Conservation (phyloP, 2,113 vertebrate genomes). For the Chlamydotis undulata region DNA sequence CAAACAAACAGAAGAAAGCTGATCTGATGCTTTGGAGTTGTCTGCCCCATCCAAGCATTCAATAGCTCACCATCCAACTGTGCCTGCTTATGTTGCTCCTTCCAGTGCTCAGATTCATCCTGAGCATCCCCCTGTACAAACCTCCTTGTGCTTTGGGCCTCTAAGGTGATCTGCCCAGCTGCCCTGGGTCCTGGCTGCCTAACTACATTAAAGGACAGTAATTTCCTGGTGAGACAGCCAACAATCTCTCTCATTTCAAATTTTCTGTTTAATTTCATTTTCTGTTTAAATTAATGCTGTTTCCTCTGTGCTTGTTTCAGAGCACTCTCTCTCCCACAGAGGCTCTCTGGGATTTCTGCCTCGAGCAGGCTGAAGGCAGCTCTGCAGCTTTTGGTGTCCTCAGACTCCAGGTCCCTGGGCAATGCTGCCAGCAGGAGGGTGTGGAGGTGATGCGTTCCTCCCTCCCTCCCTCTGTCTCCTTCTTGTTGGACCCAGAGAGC, state of each 20-base stretch:
- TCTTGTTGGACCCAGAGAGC: not conserved
- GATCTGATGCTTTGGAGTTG: not conserved
- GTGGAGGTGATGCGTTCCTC: not conserved
- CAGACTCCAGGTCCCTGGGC: not conserved
- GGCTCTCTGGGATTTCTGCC: not conserved
- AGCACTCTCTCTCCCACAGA: not conserved
- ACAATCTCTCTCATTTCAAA: not conserved
- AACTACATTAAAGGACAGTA: constrained; percentile 21
- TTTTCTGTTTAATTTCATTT: constrained; percentile 52
- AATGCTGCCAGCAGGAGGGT: not conserved
- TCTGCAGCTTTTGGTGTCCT: not conserved
- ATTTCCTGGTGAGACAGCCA: constrained; percentile 58
- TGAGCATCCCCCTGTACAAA: not conserved
- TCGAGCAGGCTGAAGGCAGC: rapidly evolving
- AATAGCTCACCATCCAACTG: not conserved
- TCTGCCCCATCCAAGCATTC: not conserved
- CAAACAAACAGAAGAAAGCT: not conserved
- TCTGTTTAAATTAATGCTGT: constrained; percentile 3
- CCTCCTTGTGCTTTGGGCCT: not conserved
- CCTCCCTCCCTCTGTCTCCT: not conserved
- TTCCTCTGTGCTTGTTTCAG: not conserved
- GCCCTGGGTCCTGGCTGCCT: not conserved
- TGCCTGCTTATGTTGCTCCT: not conserved
- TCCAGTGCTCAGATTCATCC: not conserved
- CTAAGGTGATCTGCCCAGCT: not conserved